Evolutionary conservation across 2,888 invertebrate genomes (phyloP).

Genomic region (Candidula unifasciata): DNA sequence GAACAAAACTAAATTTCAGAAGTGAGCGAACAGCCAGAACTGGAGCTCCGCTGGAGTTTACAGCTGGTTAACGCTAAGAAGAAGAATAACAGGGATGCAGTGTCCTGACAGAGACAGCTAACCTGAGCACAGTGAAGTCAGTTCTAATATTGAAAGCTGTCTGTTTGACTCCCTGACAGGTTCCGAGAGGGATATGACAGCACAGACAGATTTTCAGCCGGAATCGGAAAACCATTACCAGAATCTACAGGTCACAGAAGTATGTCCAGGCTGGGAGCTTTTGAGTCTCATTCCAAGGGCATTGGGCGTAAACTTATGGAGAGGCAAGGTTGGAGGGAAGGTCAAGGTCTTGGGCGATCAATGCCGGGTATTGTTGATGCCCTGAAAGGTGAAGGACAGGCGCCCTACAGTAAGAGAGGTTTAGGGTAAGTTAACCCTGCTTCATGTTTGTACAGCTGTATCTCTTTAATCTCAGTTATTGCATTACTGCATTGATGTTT

Average conservation of each 20-base stretch:
- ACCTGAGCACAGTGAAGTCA: too few species aligned
- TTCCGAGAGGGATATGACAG: slow-evolving; percentile 65
- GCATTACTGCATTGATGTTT: too few species aligned
- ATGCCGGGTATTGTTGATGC: slow-evolving; percentile 75
- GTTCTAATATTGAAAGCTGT: too few species aligned
- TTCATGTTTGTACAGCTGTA: too few species aligned
- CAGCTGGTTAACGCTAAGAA: too few species aligned
- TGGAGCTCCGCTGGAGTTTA: too few species aligned
- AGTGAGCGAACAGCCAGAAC: too few species aligned
- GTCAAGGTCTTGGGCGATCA: slow-evolving; percentile 79
- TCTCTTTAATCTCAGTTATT: too few species aligned
- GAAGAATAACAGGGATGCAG: too few species aligned
- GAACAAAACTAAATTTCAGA: too few species aligned
- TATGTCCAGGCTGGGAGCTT: slow-evolving; percentile 73
- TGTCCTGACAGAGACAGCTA: too few species aligned
- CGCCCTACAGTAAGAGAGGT: slow-evolving; percentile 69
- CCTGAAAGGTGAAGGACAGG: slow-evolving; percentile 75
- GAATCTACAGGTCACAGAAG: neutral
- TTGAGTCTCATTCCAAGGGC: slow-evolving; percentile 79
- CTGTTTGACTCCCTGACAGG: slow-evolving; percentile 4
- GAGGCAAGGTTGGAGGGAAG: slow-evolving; percentile 80
- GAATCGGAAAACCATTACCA: slow-evolving; percentile 42
- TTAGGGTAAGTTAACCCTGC: slow-evolving; percentile 66
- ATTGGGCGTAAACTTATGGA: slow-evolving; percentile 79
- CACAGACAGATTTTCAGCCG: slow-evolving; percentile 65